A percentile compares a stretch with the other conserved stretches of the same genome.
phyloP scores from a whole-genome alignment of 1,140 invertebrate genomes.

The Calephelis virginiensis region DNA sequence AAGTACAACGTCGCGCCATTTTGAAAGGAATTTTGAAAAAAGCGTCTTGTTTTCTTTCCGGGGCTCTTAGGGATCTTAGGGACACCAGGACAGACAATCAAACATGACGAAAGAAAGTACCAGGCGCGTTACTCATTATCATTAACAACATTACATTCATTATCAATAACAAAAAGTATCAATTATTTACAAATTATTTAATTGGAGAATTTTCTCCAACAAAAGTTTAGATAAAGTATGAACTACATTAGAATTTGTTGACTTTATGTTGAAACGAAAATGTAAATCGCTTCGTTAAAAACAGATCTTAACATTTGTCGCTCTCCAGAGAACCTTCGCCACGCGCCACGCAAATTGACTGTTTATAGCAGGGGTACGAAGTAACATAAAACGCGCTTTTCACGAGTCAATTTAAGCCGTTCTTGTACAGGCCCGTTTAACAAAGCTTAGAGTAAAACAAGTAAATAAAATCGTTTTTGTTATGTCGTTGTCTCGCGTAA shows the following conservation, averaged over 20 bases:
- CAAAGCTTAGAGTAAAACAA: conserved; percentile 15
- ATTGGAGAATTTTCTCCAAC: no score
- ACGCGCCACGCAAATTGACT: conserved; percentile 11
- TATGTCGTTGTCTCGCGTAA: conserved; percentile 12
- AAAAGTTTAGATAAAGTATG: no score
- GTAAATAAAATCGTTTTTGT: conserved; percentile 16
- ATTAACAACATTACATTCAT: no score
- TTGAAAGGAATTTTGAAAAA: no score
- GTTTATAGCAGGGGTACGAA: neutral
- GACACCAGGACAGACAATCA: no score
- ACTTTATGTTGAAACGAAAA: neutral
- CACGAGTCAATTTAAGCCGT: conserved; percentile 16
- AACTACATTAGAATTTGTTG: neutral
- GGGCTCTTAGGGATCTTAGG: no score
- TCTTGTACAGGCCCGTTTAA: conserved; percentile 8
- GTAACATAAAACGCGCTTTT: conserved; percentile 12
- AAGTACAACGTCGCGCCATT: no score
- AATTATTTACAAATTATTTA: no score
- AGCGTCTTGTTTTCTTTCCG: no score
- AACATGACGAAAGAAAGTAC: no score
- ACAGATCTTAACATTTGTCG: conserved; percentile 11
- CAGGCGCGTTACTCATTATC: no score
- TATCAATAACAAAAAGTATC: no score
- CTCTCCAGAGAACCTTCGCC: conserved; percentile 7
- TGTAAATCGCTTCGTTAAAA: conserved; percentile 9